phyloP scores from a whole-genome alignment of 2,888 invertebrate genomes.

The Chymomyza caudatula region DNA sequence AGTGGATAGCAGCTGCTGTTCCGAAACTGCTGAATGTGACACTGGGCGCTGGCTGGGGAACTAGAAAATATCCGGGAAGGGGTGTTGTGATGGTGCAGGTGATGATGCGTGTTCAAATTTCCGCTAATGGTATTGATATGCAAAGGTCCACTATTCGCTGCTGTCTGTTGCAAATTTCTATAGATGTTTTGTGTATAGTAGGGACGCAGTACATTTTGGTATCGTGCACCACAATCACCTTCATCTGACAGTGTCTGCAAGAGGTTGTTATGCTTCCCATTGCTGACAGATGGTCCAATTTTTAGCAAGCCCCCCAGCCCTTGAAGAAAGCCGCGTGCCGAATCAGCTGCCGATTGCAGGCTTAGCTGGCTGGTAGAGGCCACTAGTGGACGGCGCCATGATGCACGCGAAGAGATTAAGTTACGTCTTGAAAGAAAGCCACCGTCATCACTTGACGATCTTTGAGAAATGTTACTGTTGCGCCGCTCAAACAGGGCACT shows the following conservation, averaged over 20 bases:
- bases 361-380: constrained; percentile 84
- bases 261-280: background rate
- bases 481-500: constrained; percentile 74
- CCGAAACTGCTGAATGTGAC: background rate
- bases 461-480: constrained; percentile 81
- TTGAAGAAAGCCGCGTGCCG: constrained; percentile 80
- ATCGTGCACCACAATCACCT: constrained; percentile 61
- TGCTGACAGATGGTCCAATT: constrained; percentile 57
- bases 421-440: constrained; percentile 85
- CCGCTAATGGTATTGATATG: constrained; percentile 77
- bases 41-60: constrained; percentile 82
- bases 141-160: constrained; percentile 75
- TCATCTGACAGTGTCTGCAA: constrained; percentile 25
- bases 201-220: constrained; percentile 74
- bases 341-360: constrained; percentile 82
- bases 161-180: constrained; percentile 62
- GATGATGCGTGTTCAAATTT: constrained; percentile 47
- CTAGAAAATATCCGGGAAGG: constrained; percentile 82
- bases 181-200: constrained; percentile 55
- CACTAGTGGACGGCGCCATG: constrained; percentile 83
- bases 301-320: constrained; percentile 73
- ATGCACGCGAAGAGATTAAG: constrained; percentile 80
- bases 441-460: constrained; percentile 88
- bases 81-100: constrained; percentile 67
- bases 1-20: background rate